Base-by-base conservation (phyloP, 1,140 invertebrate genomes). In the Platyscapa corneri region DNA sequence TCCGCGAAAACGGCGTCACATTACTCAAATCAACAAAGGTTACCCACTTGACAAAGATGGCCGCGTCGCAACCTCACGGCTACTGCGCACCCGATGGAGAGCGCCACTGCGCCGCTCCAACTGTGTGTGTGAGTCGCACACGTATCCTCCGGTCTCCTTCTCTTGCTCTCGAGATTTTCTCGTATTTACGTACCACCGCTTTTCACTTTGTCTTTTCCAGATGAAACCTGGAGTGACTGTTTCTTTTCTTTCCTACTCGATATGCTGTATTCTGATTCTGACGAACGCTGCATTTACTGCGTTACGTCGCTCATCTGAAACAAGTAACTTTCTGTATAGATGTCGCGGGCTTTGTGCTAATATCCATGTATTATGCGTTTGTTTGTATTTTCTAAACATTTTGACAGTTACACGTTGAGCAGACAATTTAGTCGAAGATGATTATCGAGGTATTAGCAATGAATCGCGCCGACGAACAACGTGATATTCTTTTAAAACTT, bases 11-110 rank as follows among this genome's bases (percentile, higher is more conserved):
- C 91, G 89, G 91, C 92, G 92, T 93, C 92, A 93, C 92, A 93
- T 93, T 93, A 92, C 92, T 92, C 91, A 92, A 92, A 93, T 93
- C 92, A 93, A 93, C 92, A 93, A 93, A 93, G 91, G 90, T 93
- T 93, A 93, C 91, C 90, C 89, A 92, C 91, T 93, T 92, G 89
- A 92, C 91, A 91, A 93, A 93, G 91, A 93, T 92, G 92, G 92
- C 92, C 90, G 91, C 84, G 84, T 86, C 87, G 85, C 89, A 87
- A 74, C 70, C 87, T 78, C 85, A 32, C 12, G 34, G 74, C 83
- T 87, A 89, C 87, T 88, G 88, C 88, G 88, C 88, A 88, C 53
- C 86, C 87, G 75, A 37, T 75, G 64, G 78, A 46, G 76, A 77
- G 83, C 81, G 75, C 78, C 76, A 86, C 56, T 86, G 88, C 85